Base-by-base conservation (phyloP, 2,888 invertebrate species). In the Sicus ferrugineus region DNA sequence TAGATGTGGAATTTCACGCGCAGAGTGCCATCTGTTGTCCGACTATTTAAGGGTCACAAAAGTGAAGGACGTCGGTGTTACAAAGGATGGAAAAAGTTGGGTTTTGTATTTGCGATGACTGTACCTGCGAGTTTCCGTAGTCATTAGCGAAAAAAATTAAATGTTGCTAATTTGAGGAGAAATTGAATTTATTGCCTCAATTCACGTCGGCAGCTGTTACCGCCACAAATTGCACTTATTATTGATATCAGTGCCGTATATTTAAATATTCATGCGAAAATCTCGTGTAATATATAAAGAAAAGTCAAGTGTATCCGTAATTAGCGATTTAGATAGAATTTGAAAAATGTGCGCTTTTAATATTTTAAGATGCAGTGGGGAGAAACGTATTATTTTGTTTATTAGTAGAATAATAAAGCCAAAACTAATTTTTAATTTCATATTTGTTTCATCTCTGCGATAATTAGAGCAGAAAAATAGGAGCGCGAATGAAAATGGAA, bases 331-430 rank as follows among this genome's bases (percentile, higher is more conserved):
- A 30, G 19, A 9, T 4, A 56, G n/a, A n/a, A 28, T 28, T 9
- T 26, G 30, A 56, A 56, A 42, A 56, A 7, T 30, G 26, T n/a
- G 56, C 56, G 30, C 56, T 61, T 61, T 38, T 19, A 14, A 30
- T 19, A 34, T 59, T 38, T 4, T 19, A 61, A 34, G n/a, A 23
- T 38, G 21, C 21, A 61, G 3, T 11, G 42, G n/a, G 21, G 34
- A 59, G 28, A 56, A 56, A 59, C 30, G 34, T 34, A 59, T 59
- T 34, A 59, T 34, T 59, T 34, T 59, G 31, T 59, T 59, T 59
- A 34, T 61, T 38, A 42, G 23, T 61, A 14, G 5, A 42, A 61
- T 61, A 61, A 42, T 42, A 61, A 61, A 61, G n/a, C 21, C 23
- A 21, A 34, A 42, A 61, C 21, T 38, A 38, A 61, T 61, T 28